A percentile compares a stretch with the other conserved stretches of the same genome.
These are phyloP conservation scores for Nezara viridula DNA, from an alignment of 2,888 invertebrate genomes.

Conservation along the genomic window DNA sequence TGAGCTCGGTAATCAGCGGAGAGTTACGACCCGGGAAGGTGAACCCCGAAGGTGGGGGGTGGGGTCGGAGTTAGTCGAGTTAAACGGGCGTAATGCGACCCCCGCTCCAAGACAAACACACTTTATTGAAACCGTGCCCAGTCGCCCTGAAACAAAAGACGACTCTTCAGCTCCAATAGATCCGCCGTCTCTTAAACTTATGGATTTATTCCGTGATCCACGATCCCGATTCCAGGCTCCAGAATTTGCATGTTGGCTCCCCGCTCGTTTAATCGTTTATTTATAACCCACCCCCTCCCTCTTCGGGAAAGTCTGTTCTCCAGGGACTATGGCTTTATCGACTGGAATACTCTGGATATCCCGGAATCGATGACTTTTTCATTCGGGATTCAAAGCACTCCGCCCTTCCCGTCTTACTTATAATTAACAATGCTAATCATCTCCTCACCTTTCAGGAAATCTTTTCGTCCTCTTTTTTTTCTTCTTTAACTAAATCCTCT, in stretches of 20 bases:
- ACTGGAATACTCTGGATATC: conserved; percentile 59
- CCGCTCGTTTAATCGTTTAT: conserved; percentile 65
- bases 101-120: conserved; percentile 61
- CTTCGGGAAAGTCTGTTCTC: conserved; percentile 57
- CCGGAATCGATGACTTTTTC: conserved; percentile 48
- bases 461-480: neutral
- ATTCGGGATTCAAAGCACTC: conserved; percentile 47
- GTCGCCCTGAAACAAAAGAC: conserved; percentile 64
- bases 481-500: conserved; percentile 54
- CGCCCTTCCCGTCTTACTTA: conserved; percentile 29
- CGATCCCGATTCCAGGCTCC: conserved; percentile 53
- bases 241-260: conserved; percentile 62
- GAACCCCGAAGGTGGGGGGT: neutral
- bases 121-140: conserved; percentile 64
- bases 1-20: conserved; percentile 1
- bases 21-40: neutral
- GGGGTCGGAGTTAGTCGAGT: conserved; percentile 42
- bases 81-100: conserved; percentile 57
- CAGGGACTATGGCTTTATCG: conserved; percentile 61
- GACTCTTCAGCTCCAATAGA: conserved; percentile 65
- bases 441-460: conserved; percentile 53
- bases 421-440: conserved; percentile 66
- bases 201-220: conserved; percentile 62
- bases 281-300: conserved; percentile 63
- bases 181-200: conserved; percentile 64